Percentiles rank a stretch among this genome's conserved stretches.
Evolutionary conservation across 2,113 vertebrate species (phyloP).

Genomic region (Uria lomvia): DNA sequence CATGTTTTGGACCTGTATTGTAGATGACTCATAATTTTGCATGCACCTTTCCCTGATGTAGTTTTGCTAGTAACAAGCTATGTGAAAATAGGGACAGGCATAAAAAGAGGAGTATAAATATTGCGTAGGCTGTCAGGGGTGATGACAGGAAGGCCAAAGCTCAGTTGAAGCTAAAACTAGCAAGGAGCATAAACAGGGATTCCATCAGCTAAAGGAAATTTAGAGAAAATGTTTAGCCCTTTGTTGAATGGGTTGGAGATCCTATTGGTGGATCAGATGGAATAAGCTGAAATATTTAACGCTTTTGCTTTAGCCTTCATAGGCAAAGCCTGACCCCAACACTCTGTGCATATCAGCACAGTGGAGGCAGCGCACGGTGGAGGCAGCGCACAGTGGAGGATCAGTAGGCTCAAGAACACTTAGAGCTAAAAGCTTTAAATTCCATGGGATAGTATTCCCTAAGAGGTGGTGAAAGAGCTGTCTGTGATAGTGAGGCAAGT

Average conservation of each 20-base stretch:
- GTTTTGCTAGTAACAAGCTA: not conserved
- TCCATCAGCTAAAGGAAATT: not conserved
- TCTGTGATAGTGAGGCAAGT: not conserved
- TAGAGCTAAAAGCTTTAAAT: not conserved
- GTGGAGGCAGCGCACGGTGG: not conserved
- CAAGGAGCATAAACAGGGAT: not conserved
- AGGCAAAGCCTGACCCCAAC: not conserved
- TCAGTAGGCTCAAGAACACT: not conserved
- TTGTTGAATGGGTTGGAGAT: not conserved
- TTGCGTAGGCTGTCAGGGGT: not conserved
- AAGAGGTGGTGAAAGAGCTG: not conserved
- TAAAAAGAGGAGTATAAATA: not conserved
- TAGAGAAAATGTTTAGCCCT: not conserved
- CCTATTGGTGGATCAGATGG: not conserved
- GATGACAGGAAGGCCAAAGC: not conserved
- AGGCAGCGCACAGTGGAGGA: not conserved
- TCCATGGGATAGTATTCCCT: not conserved
- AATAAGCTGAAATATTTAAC: not conserved
- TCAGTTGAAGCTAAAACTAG: not conserved
- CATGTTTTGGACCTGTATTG: not conserved
- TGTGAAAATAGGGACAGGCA: not conserved
- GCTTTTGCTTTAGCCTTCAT: not conserved
- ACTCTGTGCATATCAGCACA: not conserved
- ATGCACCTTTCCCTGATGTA: not conserved
- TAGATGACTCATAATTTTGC: not conserved